These are phyloP conservation scores for Cotesia typhae DNA, from an alignment of 1,140 invertebrate species.

Conservation along the genomic window DNA sequence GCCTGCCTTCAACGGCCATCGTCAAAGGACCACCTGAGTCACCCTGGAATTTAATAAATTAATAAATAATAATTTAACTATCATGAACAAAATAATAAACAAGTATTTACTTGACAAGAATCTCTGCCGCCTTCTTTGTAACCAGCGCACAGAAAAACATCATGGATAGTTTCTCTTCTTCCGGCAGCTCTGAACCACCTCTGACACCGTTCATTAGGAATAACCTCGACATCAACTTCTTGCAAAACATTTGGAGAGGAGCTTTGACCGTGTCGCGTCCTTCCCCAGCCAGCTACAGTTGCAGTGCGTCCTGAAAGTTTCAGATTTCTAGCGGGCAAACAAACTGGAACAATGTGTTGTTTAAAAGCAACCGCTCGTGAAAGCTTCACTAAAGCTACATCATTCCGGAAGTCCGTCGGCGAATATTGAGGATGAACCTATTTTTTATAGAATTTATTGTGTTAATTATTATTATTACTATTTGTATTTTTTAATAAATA, in stretches of 20 bases:
- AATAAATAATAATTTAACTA: conserved; percentile 8
- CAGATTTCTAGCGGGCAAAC: conserved; percentile 76
- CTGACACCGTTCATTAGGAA: conserved; percentile 90
- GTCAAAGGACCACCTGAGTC: conserved; percentile 87
- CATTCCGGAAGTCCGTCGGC: conserved; percentile 87
- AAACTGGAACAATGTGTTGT: conserved; percentile 89
- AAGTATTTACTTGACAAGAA: conserved; percentile 68
- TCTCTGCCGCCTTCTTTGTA: conserved; percentile 83
- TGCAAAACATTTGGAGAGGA: conserved; percentile 80
- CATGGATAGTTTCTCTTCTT: conserved; percentile 87
- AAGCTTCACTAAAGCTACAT: conserved; percentile 85
- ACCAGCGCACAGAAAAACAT: conserved; percentile 93
- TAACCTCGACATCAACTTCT: conserved; percentile 72
- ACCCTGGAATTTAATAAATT: conserved; percentile 65
- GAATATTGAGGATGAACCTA: conserved; percentile 86
- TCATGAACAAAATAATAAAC: conserved; percentile 18
- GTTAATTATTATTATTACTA: neutral
- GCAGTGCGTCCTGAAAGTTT: conserved; percentile 84
- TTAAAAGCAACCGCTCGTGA: conserved; percentile 82
- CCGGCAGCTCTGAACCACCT: conserved; percentile 90
- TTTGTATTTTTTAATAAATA: conserved; percentile 11
- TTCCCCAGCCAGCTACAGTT: conserved; percentile 90
- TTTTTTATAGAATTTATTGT: conserved; percentile 28
- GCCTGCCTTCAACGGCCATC: conserved; percentile 81
- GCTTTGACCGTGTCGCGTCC: conserved; percentile 84